These are phyloP conservation scores for Sylvia atricapilla DNA, from an alignment of 2,113 vertebrate genomes.

Conservation along the genomic window DNA sequence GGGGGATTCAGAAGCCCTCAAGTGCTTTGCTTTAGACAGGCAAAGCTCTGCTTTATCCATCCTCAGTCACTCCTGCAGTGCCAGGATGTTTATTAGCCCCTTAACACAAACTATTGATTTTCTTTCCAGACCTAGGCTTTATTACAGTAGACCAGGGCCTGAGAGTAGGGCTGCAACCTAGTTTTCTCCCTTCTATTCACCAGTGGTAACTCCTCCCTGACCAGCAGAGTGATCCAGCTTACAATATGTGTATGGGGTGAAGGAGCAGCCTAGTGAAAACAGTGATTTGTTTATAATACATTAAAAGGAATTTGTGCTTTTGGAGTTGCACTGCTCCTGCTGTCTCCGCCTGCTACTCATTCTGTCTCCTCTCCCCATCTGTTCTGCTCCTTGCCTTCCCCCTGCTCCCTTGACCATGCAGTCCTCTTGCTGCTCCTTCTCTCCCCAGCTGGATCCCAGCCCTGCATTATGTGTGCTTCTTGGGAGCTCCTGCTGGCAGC, in stretches of 20 bases:
- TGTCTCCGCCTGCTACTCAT: background rate
- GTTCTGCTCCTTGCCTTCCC: background rate
- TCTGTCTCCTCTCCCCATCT: constrained; percentile 17
- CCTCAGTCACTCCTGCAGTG: background rate
- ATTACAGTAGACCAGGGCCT: background rate
- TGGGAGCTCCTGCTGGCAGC: background rate
- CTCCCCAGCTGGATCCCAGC: background rate
- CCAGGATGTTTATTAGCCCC: background rate
- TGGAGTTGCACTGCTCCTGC: background rate
- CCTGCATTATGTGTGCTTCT: background rate
- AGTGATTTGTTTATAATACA: constrained; percentile 5
- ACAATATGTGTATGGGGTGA: background rate
- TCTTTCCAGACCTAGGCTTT: background rate
- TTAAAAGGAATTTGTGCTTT: constrained; percentile 29
- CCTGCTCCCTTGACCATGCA: constrained; percentile 14
- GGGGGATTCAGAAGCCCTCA: background rate
- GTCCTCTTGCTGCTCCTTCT: background rate
- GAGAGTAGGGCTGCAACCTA: background rate
- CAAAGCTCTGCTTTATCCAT: background rate
- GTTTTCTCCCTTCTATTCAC: background rate
- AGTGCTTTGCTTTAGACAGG: background rate
- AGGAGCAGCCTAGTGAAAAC: constrained; percentile 7
- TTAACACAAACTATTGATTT: background rate
- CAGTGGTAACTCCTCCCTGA: background rate
- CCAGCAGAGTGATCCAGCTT: background rate